Base-by-base conservation (phyloP, 2,797 vertebrate genomes). In the Poecilia picta region DNA sequence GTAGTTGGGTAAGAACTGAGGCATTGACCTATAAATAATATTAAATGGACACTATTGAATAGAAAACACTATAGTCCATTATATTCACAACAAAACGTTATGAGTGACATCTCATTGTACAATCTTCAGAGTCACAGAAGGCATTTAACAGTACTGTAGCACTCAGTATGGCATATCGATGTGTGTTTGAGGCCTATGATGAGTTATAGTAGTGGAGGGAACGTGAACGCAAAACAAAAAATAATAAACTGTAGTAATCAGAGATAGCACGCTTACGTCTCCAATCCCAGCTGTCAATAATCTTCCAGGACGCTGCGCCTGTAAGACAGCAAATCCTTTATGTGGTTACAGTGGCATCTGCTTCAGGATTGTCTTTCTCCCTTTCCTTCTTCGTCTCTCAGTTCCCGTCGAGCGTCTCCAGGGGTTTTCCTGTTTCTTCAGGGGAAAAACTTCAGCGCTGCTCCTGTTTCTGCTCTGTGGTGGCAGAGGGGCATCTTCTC, bases 81-180 rank as follows among this genome's bases (percentile, higher is more conserved):
- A 66, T 85, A 79, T 73, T 78, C 76, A 12, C 41, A 70, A 78
- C 33, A 43, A 70, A 36, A 81, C 16, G 62, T 76, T 13, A 49
- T 36, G 75, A 74, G 28, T 76, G 53, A 86, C 81, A 13, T 81
- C 46, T 85, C 39, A 72, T 45, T 41, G 74, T 83, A 90, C 89
- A 93, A 90, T 90, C 91, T 79, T 88, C 75, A 87, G 77, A 92
- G 90, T 93, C 90, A 77, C 85, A 86, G 46, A 94, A 93, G 93
- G 92, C 92, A 87, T 89, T 80, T 73, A 75, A 57, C 72, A 81
- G 77, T 8, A 43, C 82, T 86, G 86, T 83, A 73, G 81, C 83
- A 78, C 89, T 78, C 72, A 49, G 2, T 79, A 47, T 77, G 87
- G 88, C 77, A 11, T 13, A 76, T 64, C 41, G 47, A 85, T 81